phyloP scores from a whole-genome alignment of 2,113 vertebrate genomes.

The Thalassoma bifasciatum region DNA sequence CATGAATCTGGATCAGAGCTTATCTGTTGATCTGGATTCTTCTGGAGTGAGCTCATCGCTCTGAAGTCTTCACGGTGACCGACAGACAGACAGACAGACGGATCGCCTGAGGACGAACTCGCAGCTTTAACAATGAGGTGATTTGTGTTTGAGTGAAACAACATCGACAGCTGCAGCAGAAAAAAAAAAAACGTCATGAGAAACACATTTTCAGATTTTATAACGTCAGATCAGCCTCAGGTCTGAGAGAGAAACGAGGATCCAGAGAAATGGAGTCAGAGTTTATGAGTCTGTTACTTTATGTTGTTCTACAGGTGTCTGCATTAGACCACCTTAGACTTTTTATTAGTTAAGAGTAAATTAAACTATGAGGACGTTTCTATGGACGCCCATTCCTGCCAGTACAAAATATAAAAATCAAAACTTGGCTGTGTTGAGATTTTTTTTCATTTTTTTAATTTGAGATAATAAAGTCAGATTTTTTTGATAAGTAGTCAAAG shows the following conservation, averaged over 20 bases:
- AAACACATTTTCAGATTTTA: constrained; percentile 48
- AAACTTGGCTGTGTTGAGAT: no score
- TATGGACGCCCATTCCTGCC: no score
- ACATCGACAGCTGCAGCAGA: constrained; percentile 48
- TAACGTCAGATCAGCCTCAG: constrained; percentile 40
- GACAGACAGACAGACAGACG: constrained; percentile 31
- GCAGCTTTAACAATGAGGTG: constrained; percentile 29
- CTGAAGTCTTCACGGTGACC: constrained; percentile 61
- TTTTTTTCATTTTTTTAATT: no score
- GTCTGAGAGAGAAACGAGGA: background rate
- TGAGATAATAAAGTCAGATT: no score
- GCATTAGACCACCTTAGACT: no score
- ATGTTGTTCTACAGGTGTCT: no score
- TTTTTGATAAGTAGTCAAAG: no score
- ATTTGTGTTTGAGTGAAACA: constrained; percentile 48
- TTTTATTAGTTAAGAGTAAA: no score
- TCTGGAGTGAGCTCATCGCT: constrained; percentile 62
- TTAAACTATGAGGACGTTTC: no score
- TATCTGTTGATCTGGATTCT: constrained; percentile 75
- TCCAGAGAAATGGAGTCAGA: background rate
- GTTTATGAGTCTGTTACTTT: no score
- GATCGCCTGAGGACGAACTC: constrained; percentile 28
- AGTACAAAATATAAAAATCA: no score
- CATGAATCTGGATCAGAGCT: constrained; percentile 57
- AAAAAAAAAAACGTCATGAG: constrained; percentile 56